Base-by-base conservation (phyloP, 2,888 invertebrate species). In the Saturnia pavonia region DNA sequence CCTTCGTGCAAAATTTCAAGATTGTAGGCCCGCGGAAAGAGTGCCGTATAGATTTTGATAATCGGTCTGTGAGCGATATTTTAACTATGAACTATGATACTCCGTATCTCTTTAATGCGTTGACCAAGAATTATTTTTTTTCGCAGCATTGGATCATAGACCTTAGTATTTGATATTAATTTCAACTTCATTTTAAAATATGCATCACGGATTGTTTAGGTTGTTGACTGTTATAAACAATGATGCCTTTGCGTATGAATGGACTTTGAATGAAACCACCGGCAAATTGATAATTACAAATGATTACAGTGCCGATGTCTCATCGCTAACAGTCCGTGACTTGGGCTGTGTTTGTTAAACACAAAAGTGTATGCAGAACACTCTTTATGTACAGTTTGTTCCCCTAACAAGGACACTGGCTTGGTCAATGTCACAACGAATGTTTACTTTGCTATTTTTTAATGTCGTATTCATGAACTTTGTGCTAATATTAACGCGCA, bases 401-500 rank as follows among this genome's bases (percentile, higher is more conserved):
- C 77, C 73, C 77, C 77, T 77, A 74, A 74, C 87, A 90, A 90
- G 89, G 87, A 86, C 88, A 80, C 76, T 72, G 72, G 78, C 77
- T 82, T 83, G 83, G 81, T 83, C 86, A 88, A 90, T 87, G 88
- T 87, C 89, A 85, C 78, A 82, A 78, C 77, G 75, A 75, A 76
- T 87, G 81, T 85, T 85, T 82, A 79, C 77, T 75, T 79, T 80
- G 73, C 73, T 75, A 75, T 73, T 80, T 82, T 85, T 84, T 73
- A 51, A 51, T 40, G 43, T 63, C 34, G 7, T 68, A 63, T 68
- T 73, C 63, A 72, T 75, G 71, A 76, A 76, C 77, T 77, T n/a
- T 77, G 74, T 76, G 76, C 76, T 76, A 72, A 74, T 57, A 34
- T 63, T 63, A 63, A 63, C 27, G 14, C 63, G 16, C 40, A 19